Conservation (phyloP, 92 coral and sea anemone genomes). For the Diadumene lineata region DNA sequence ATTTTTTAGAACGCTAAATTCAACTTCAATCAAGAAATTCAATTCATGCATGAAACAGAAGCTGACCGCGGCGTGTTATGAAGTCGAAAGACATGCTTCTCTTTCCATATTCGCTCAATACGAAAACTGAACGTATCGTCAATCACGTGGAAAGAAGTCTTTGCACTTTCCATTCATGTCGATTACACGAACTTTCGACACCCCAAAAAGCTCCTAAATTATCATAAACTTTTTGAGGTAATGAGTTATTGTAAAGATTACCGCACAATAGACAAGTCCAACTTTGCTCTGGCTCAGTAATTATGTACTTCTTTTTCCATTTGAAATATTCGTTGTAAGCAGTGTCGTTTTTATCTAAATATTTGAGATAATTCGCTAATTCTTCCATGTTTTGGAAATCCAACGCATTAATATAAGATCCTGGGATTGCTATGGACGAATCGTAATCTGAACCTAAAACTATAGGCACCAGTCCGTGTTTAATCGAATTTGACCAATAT, state of each 20-base stretch:
- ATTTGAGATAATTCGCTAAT: constrained; percentile 33
- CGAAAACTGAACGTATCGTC: too few species aligned
- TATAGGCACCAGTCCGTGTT: constrained; percentile 14
- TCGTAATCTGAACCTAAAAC: constrained; percentile 16
- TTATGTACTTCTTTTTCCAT: constrained; percentile 32
- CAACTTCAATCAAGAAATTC: too few species aligned
- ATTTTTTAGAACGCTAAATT: too few species aligned
- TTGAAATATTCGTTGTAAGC: constrained; percentile 56
- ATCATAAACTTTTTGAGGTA: constrained; percentile 5
- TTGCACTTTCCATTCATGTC: neutral
- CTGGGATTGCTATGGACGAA: constrained; percentile 36
- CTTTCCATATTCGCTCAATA: too few species aligned
- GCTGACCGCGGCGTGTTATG: too few species aligned
- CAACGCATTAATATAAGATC: constrained; percentile 34
- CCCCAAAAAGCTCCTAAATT: constrained; percentile 13
- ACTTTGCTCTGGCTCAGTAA: neutral
- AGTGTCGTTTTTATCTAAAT: constrained; percentile 48
- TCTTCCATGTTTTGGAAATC: constrained; percentile 44
- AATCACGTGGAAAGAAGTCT: neutral
- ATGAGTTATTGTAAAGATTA: neutral
- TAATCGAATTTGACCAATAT: constrained; percentile 38
- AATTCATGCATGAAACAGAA: too few species aligned
- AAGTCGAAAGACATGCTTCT: too few species aligned
- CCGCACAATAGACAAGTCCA: constrained; percentile 1
- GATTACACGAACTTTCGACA: neutral